Evolutionary conservation across 2,113 vertebrate species (phyloP).

Genomic region (Prolemur simus): DNA sequence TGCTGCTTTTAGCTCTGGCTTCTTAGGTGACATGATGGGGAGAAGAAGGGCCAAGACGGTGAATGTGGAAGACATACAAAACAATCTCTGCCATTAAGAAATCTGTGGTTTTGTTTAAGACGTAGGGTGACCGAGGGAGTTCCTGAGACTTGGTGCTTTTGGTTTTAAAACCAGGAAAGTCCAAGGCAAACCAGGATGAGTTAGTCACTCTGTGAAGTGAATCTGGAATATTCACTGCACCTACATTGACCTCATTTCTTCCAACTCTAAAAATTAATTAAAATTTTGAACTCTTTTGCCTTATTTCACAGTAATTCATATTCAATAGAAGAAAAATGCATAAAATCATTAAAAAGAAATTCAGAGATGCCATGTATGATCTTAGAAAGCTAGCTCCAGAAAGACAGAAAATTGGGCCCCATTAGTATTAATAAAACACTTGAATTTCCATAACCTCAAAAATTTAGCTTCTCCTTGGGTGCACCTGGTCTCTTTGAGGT

Average conservation of each 20-base stretch:
- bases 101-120: neutral
- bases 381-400: neutral
- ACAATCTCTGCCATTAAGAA: neutral
- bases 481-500: neutral
- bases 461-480: neutral
- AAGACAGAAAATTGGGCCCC: neutral
- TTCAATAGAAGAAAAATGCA: neutral
- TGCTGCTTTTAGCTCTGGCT: neutral
- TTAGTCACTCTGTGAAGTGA: neutral
- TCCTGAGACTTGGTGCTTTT: neutral
- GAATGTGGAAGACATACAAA: neutral
- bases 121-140: neutral
- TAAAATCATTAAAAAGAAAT: neutral
- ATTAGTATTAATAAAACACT: neutral
- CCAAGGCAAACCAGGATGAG: neutral
- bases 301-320: neutral
- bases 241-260: neutral
- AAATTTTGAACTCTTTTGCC: neutral
- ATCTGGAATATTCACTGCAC: neutral
- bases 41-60: neutral
- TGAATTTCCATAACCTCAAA: neutral
- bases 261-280: slow-evolving; percentile 1
- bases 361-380: neutral
- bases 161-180: slow-evolving; percentile 30
- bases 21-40: neutral